These are phyloP conservation scores for Paralichthys olivaceus DNA, from an alignment of 2,113 vertebrate species.

Conservation along the genomic window DNA sequence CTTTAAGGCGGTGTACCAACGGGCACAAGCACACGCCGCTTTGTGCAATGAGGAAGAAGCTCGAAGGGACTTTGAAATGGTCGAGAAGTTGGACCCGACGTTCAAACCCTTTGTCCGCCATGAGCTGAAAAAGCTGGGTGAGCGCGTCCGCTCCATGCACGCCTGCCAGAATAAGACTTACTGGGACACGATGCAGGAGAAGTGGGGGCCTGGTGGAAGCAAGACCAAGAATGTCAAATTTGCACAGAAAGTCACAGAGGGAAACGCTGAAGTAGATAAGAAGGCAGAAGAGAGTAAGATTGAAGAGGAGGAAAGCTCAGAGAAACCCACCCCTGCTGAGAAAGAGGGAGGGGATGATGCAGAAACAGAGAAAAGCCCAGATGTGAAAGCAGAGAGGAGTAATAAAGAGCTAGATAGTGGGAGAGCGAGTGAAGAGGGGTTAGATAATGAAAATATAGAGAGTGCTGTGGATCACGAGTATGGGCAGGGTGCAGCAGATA, in stretches of 20 bases:
- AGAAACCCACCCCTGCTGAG: constrained; percentile 25
- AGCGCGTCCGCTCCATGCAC: constrained; percentile 78
- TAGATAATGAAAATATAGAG: constrained; percentile 52
- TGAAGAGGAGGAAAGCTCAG: constrained; percentile 29
- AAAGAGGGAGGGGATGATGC: constrained; percentile 13
- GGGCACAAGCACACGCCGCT: constrained; percentile 82
- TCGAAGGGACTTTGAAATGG: constrained; percentile 75
- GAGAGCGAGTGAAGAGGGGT: constrained; percentile 42
- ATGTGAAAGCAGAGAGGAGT: constrained; percentile 42
- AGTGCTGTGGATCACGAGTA: constrained; percentile 12
- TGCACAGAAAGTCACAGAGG: constrained; percentile 36
- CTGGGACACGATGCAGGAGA: constrained; percentile 73
- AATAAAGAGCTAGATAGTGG: constrained; percentile 42
- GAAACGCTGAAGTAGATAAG: constrained; percentile 9
- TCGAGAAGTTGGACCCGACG: constrained; percentile 80
- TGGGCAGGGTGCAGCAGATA: constrained; percentile 22
- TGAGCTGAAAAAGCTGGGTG: constrained; percentile 83
- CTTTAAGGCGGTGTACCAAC: constrained; percentile 87
- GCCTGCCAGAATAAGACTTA: constrained; percentile 84
- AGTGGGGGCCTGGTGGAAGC: constrained; percentile 67
- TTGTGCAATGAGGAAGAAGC: constrained; percentile 83
- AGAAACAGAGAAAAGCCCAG: constrained; percentile 39
- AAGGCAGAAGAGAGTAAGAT: constrained; percentile 17
- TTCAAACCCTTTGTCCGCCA: constrained; percentile 78
- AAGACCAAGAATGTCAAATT: constrained; percentile 42